Percentiles rank a stretch among this genome's conserved stretches.
Conservation (phyloP, 2,797 vertebrate genomes). For the Parotocinclus haroldoi region DNA sequence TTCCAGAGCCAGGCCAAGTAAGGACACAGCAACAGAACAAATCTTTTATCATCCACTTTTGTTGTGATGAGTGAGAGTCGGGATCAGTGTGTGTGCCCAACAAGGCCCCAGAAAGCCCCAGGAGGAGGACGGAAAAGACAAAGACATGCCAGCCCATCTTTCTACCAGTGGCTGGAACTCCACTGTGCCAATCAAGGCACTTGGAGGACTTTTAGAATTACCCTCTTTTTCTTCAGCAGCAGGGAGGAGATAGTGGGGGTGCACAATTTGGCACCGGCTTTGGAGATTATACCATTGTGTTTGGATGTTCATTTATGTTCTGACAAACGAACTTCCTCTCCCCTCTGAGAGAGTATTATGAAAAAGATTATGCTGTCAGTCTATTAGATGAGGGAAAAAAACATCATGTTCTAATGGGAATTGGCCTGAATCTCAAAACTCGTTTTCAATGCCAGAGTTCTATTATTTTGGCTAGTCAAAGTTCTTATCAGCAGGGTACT, state of each 20-base stretch:
- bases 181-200: constrained; percentile 50
- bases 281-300: constrained; percentile 48
- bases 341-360: constrained; percentile 43
- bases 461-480: no score
- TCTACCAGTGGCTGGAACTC: constrained; percentile 40
- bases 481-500: no score
- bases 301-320: constrained; percentile 44
- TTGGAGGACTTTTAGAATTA: constrained; percentile 61
- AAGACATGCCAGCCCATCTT: constrained; percentile 49
- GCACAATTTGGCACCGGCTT: constrained; percentile 31
- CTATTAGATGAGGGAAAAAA: constrained; percentile 19
- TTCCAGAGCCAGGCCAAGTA: constrained; percentile 26
- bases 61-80: constrained; percentile 23
- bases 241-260: constrained; percentile 35
- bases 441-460: not conserved
- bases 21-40: constrained; percentile 36
- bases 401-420: not conserved
- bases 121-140: constrained; percentile 32
- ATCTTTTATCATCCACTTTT: constrained; percentile 34
- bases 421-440: not conserved
- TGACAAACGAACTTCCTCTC: constrained; percentile 44
- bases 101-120: constrained; percentile 33
- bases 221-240: constrained; percentile 49
- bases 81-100: constrained; percentile 35
- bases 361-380: constrained; percentile 33